Evolutionary conservation across 30 jellyfish, hydroid and myxozoan species (phyloP), one percentile per base, ranked within the genome.

Genomic region (Hydra vulgaris): DNA sequence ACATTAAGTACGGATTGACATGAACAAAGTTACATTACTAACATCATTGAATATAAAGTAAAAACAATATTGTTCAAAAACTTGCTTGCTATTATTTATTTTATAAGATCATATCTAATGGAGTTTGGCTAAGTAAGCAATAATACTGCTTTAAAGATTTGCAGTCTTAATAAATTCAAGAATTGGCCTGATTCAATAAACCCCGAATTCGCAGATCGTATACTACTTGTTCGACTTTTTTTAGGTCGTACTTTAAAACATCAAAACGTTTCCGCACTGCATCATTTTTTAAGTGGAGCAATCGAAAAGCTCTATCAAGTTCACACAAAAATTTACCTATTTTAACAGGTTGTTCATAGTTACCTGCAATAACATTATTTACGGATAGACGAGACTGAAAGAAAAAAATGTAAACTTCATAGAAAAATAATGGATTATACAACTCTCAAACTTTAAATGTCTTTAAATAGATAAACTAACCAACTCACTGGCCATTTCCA

Each of bases 401-500:
- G 18, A n/a, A 77, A 72, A 75, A 74, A 18, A 81, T 72, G 53
- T 18, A 76, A 76, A n/a, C n/a, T n/a, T n/a, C n/a, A n/a, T n/a
- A n/a, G n/a, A n/a, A n/a, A n/a, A n/a, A n/a, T n/a, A n/a, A n/a
- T n/a, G n/a, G n/a, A n/a, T n/a, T n/a, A n/a, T n/a, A 5, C 12
- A 12, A 40, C 61, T 3, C 61, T 12, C 12, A 40, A 40, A 40
- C 61, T 40, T 40, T 12, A 40, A 40, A 40, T 5, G 66, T 7
- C 5, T 69, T 1, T 69, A 69, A 21, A 69, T 21, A 69, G 8
- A 20, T 18, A 25, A 20, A 25, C 95, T 27, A 78, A 89, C 97
- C 92, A 89, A 66, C 26, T 89, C 97, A 89, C 94, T 89, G 24
- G 97, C 97, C 72, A 89, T 79, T 12, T 80, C 71, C 77, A 89